Conservation (phyloP, 2,888 invertebrate genomes). For the Limnephilus auricula region DNA sequence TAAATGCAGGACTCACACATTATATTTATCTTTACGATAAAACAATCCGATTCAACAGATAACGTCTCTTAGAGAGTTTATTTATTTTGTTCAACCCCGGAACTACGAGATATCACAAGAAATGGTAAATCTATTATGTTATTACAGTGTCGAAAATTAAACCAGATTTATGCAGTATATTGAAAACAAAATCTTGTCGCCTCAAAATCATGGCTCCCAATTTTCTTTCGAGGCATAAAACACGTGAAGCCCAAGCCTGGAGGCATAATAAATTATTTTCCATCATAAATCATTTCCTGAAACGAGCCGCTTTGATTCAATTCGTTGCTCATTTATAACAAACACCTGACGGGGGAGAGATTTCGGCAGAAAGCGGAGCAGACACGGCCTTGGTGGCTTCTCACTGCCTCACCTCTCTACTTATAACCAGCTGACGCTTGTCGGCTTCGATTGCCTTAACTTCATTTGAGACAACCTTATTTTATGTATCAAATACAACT, state of each 20-base stretch:
- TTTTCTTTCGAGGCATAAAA: conserved; percentile 24
- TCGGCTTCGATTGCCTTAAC: conserved; percentile 23
- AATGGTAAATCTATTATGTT: neutral
- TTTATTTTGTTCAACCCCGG: neutral
- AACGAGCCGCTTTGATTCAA: conserved; percentile 65
- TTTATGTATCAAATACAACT: conserved; percentile 23
- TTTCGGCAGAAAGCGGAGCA: conserved; percentile 53
- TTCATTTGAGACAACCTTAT: conserved; percentile 16
- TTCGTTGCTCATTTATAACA: conserved; percentile 65
- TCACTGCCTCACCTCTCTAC: neutral
- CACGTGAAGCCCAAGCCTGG: conserved; percentile 9
- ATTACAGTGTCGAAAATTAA: neutral
- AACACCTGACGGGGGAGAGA: conserved; percentile 63
- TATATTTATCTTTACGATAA: too few relatives aligned
- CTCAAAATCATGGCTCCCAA: neutral
- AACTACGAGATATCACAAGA: too few relatives aligned
- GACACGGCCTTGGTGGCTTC: neutral
- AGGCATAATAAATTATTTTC: conserved; percentile 64
- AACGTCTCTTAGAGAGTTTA: too few relatives aligned
- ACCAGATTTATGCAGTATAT: conserved; percentile 6
- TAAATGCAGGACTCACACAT: too few relatives aligned
- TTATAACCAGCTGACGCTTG: neutral
- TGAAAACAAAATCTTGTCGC: conserved; percentile 20
- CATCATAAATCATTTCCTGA: conserved; percentile 65
- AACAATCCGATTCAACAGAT: too few relatives aligned